Conservation (phyloP, 2,888 invertebrate species). For the Idaea straminata region DNA sequence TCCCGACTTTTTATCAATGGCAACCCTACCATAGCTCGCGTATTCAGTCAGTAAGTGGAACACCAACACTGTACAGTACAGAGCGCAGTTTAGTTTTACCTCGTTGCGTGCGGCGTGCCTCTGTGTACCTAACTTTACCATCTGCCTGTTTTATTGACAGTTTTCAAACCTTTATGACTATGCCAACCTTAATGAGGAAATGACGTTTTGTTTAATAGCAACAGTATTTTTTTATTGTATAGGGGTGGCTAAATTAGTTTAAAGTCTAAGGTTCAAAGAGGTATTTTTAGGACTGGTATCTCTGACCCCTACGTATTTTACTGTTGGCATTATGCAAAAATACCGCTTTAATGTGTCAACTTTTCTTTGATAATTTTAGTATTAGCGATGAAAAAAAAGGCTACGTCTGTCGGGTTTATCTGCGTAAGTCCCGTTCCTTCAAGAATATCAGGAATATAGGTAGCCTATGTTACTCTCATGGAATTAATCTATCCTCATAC, state of each 20-base stretch:
- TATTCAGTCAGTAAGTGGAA: constrained; percentile 1
- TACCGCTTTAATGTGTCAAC: too few relatives aligned
- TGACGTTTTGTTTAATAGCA: not conserved
- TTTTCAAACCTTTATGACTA: not conserved
- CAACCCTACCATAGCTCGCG: not conserved
- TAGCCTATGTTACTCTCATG: too few relatives aligned
- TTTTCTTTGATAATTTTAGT: too few relatives aligned
- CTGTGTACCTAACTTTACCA: not conserved
- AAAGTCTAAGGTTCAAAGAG: too few relatives aligned
- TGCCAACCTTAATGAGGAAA: not conserved
- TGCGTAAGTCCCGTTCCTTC: too few relatives aligned
- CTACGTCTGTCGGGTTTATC: too few relatives aligned
- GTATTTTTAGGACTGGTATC: too few relatives aligned
- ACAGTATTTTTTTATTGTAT: not conserved
- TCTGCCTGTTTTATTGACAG: not conserved
- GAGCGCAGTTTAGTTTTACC: not conserved
- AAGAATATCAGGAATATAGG: too few relatives aligned
- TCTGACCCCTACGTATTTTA: too few relatives aligned
- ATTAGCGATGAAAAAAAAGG: too few relatives aligned
- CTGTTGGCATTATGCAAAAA: too few relatives aligned
- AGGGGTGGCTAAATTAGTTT: not conserved
- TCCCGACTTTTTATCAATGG: not conserved
- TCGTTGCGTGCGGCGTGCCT: not conserved
- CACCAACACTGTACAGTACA: not conserved
- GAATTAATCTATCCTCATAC: too few relatives aligned